Percentiles rank a stretch among this genome's conserved stretches.
Conservation (phyloP, 2,113 vertebrate genomes). For the Prietella phreatophila region DNA sequence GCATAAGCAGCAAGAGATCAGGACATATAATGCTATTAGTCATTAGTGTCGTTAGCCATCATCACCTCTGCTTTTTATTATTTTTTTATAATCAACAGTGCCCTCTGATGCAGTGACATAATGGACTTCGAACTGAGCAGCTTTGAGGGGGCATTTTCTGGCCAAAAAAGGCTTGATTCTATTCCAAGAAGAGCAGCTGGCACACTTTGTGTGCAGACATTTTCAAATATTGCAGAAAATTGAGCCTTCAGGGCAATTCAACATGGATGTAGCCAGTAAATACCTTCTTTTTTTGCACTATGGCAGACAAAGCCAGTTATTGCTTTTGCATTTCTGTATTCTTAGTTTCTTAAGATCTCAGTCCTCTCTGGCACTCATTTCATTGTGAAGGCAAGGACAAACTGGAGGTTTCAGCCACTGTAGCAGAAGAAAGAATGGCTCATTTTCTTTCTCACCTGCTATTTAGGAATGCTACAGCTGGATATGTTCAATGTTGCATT, state of each 20-base stretch:
- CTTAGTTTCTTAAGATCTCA: slow-evolving; percentile 40
- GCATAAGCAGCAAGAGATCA: background rate
- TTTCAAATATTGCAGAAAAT: slow-evolving; percentile 8
- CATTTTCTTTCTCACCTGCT: background rate
- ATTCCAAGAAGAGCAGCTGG: slow-evolving; percentile 12
- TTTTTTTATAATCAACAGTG: slow-evolving; percentile 11
- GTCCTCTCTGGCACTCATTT: slow-evolving; percentile 25
- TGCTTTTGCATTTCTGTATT: slow-evolving; percentile 31
- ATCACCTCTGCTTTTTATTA: slow-evolving; percentile 18
- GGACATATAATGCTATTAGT: slow-evolving; percentile 16
- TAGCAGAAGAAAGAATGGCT: slow-evolving; percentile 5
- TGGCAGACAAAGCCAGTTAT: background rate
- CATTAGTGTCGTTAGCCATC: slow-evolving; percentile 33
- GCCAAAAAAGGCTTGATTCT: slow-evolving; percentile 1
- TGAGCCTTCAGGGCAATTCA: background rate
- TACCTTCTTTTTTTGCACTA: background rate
- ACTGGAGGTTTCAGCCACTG: background rate
- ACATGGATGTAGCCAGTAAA: background rate
- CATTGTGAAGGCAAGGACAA: slow-evolving; percentile 12
- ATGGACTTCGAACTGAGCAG: background rate
- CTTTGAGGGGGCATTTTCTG: background rate
- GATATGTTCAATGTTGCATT: slow-evolving; percentile 16
- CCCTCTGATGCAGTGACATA: slow-evolving; percentile 33
- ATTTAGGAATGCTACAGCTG: slow-evolving; percentile 25
- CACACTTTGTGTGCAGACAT: slow-evolving; percentile 11